phyloP scores from a whole-genome alignment of 1,140 invertebrate genomes.

The Chrysopa pallens region DNA sequence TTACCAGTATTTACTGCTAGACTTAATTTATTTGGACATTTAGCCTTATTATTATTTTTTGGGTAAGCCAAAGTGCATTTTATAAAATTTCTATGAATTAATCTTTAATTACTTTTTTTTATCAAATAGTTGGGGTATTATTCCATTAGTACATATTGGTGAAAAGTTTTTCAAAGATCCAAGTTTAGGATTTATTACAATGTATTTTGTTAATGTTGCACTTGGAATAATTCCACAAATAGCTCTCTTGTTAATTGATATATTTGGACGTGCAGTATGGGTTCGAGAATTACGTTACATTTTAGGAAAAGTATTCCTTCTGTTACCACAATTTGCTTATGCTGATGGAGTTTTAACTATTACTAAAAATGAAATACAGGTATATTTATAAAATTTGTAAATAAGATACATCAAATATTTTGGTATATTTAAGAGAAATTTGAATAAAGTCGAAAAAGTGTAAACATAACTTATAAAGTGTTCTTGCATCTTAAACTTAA shows the following conservation, averaged over 20 bases:
- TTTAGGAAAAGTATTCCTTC: conserved; percentile 36
- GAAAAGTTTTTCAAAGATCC: conserved; percentile 41
- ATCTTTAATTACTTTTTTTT: conserved; percentile 6
- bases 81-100: too few species aligned
- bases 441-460: too few species aligned
- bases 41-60: too few species aligned
- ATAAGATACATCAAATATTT: too few species aligned
- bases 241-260: conserved; percentile 38
- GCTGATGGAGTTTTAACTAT: conserved; percentile 42
- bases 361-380: conserved; percentile 42
- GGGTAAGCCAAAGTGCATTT: too few species aligned
- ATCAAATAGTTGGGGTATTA: conserved; percentile 36
- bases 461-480: too few species aligned
- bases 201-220: conserved; percentile 44
- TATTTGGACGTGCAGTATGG: conserved; percentile 33
- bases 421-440: too few species aligned
- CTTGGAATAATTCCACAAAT: conserved; percentile 35
- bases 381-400: too few species aligned
- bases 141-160: conserved; percentile 30
- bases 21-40: conserved; percentile 32
- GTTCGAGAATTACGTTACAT: conserved; percentile 25
- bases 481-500: too few species aligned
- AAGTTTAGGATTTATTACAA: conserved; percentile 41
- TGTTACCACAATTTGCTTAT: conserved; percentile 42
- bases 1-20: conserved; percentile 40